These are phyloP conservation scores for Athripsodes cinereus DNA, from an alignment of 2,888 invertebrate species.

Conservation along the genomic window DNA sequence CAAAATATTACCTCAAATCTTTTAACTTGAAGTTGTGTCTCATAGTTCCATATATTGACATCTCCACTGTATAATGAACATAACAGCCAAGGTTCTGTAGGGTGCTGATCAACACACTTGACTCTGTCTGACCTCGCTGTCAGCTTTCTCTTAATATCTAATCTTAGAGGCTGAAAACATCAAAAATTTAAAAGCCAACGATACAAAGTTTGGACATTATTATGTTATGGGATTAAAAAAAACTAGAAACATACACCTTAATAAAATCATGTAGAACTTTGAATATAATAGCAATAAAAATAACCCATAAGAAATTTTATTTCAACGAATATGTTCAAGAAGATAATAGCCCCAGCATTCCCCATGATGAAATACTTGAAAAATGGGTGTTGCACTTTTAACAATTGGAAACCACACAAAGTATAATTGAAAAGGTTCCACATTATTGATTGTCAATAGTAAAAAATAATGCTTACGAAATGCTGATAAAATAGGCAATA, in stretches of 20 bases:
- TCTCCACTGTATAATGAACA: conserved; percentile 98
- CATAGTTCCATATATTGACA: conserved; percentile 99
- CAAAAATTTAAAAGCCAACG: background rate
- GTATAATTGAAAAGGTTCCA: background rate
- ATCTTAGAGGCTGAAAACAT: conserved; percentile 72
- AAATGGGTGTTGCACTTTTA: background rate
- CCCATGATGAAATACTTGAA: too few relatives aligned
- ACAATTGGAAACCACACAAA: background rate
- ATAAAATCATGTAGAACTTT: too few relatives aligned
- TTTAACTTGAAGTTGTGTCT: conserved; percentile 84
- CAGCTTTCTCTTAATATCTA: conserved; percentile 97
- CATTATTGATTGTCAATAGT: background rate
- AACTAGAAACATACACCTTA: too few relatives aligned
- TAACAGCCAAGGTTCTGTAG: conserved; percentile 97
- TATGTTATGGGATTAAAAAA: too few relatives aligned
- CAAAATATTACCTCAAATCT: conserved; percentile 83
- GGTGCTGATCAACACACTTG: conserved; percentile 96
- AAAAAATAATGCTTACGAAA: too few relatives aligned
- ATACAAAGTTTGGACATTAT: too few relatives aligned
- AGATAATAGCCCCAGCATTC: too few relatives aligned
- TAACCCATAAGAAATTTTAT: too few relatives aligned
- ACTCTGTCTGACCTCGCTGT: conserved; percentile 97
- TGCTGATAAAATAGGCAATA: too few relatives aligned
- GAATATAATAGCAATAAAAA: too few relatives aligned
- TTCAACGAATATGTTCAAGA: too few relatives aligned